Base-by-base conservation (phyloP, 2,113 vertebrate species). In the Rallus limicola region DNA sequence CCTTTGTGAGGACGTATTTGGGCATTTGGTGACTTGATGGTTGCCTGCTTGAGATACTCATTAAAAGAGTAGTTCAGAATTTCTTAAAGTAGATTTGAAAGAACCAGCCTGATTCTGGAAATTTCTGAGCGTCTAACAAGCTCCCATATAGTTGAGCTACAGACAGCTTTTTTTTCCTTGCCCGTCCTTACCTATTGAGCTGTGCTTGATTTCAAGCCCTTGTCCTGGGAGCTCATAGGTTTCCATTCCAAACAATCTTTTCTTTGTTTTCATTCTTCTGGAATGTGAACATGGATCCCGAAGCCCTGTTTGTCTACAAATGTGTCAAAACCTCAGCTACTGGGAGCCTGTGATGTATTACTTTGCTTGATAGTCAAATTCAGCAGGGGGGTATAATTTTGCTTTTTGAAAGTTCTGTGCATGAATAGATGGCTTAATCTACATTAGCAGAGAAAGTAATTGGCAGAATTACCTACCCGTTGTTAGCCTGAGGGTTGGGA, bases 371-470 rank as follows among this genome's bases (percentile, higher is more conserved):
- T 86, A 50, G 21, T 46, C 17, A 18, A 44, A 88, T 36, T 68
- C 36, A 92, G 29, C 25, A 31, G 7, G 42, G 1, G 8, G 12
- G 26, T 74, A 78, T 19, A 81, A 50, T 88, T 84, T 89, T 82
- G 16, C 3, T 29, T 65, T 94, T 50, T 59, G 20, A 50, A 91
- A 89, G 31, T 69, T 62, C 9, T 55, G n/a, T 50, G 18, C 8
- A 31, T 23, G 36, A 50, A 38, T 82, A 36, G 31, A 82, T 40
- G 55, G 86, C 50, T 92, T 89, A 79, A 93, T 82, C 46, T 69
- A 84, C 89, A 91, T 92, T 55, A 91, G 16, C 25, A 62, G 50
- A 68, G 44, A 76, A 91, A 90, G 88, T 48, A 64, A 76, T 36
- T 78, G 62, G 60, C 90, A 82, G 79, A 74, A 83, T 46, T 83